Evolutionary conservation across 2,797 vertebrate species (phyloP), one percentile per base, ranked within the genome.

Genomic region (Coluber constrictor): DNA sequence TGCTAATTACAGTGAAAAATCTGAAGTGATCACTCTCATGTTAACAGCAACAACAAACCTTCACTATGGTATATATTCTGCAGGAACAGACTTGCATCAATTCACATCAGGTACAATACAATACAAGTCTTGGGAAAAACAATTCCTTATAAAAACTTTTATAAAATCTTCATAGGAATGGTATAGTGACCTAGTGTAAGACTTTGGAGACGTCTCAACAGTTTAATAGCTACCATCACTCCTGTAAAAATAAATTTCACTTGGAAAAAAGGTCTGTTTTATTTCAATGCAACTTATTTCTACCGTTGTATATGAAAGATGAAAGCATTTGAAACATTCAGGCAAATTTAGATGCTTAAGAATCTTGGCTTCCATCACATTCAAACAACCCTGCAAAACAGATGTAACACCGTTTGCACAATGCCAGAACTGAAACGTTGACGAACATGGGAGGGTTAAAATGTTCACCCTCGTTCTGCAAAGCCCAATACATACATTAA

Each of bases 81-180:
- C 59, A 92, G 59, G 59, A 90, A 90, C 29, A 18, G 47, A 66
- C 7, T 18, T 9, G 16, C 32, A 66, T 90, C 43, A 51, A n/a
- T 25, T 43, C 23, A 43, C n/a, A 70, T 55, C 87, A 9, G 29
- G 90, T 90, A 86, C 6, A 63, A 32, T 6, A 4, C 54, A 57
- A 32, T 6, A 4, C 54, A 57, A 13, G 18, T 59, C 54, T 87
- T 63, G 20, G 57, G 25, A 9, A 56, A 66, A 66, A 87, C n/a
- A 90, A 90, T 86, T 90, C 66, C 47, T 57, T 87, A 87, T 61
- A 93, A 56, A 90, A 93, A 74, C 32, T 59, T 87, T 90, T 18
- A n/a, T 87, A 70, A 63, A 63, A 55, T 43, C 79, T 93, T 90
- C 27, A 4, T 27, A 87, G 51, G 86, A 90, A n/a, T 86, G 57